Evolutionary conservation across 2,113 vertebrate species (phyloP), one percentile per base, ranked within the genome.

Genomic region (human): DNA sequence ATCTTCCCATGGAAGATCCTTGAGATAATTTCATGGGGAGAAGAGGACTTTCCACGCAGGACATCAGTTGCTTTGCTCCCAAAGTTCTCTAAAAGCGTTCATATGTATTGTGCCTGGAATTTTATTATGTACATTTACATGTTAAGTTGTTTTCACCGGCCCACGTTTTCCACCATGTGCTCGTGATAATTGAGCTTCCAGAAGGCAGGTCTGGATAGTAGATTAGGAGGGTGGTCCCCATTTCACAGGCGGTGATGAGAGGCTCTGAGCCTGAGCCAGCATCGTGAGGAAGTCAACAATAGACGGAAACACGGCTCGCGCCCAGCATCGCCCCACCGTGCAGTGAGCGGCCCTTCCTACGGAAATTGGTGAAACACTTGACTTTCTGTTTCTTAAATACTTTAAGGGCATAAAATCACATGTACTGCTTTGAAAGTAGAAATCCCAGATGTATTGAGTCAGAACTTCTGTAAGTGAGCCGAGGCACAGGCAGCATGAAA

Each of bases 401-500:
- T 7, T 23, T n/a, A 45, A 6, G 7, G 59, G 27, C 25, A 8
- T 7, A 3, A 8, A 64, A 20, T 5, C 23, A n/a, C 32, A 20
- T 10, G 35, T 40, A n/a, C 30, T 57, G 73, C 40, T 38, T 27
- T 32, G 12, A 12, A 25, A 59, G 13, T 4, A 22, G 78, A 22
- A 30, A 38, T 35, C n/a, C 32, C 12, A 8, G 20, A 30, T n/a
- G 38, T 88, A 6, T 12, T 3, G 76, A 68, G n/a, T 64, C 38
- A 55, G 50, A 7, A 32, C 23, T 72, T 59, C 52, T 35, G 75
- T 59, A 57, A 12, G 91, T 7, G 75, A 25, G 76, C 30, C 8
- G 4, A 27, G 73, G 57, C 35, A 0, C 6, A 5, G 3, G 11
- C 5, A 0, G 40, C 12, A 1, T 20, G 10, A 16, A 17, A 2